Evolutionary conservation across 2,113 vertebrate genomes (phyloP).

Genomic region (Nibea albiflora): DNA sequence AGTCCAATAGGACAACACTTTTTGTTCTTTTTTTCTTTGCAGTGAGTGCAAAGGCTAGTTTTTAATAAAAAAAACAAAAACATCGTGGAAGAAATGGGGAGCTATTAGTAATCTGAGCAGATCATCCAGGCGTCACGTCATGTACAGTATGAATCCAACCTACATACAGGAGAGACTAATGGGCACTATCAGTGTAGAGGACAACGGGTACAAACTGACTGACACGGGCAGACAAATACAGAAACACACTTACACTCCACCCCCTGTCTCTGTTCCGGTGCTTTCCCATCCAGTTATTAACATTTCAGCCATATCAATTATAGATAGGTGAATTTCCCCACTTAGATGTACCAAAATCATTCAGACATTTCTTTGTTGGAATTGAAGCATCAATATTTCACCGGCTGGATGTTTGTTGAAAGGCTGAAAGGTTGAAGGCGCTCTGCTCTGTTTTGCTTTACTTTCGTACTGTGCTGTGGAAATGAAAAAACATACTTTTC

Average conservation of each 20-base stretch:
- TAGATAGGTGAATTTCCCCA: slow-evolving; percentile 71
- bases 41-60: background rate
- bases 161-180: background rate
- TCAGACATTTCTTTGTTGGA: slow-evolving; percentile 78
- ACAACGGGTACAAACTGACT: slow-evolving; percentile 11
- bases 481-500: slow-evolving; percentile 42
- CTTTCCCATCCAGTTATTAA: slow-evolving; percentile 69
- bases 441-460: slow-evolving; percentile 49
- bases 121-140: background rate
- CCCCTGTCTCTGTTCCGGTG: slow-evolving; percentile 37
- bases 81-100: background rate
- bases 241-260: slow-evolving; percentile 34
- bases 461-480: slow-evolving; percentile 27
- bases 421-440: slow-evolving; percentile 62
- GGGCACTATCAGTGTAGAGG: background rate
- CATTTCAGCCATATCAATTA: slow-evolving; percentile 78
- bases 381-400: slow-evolving; percentile 84
- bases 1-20: background rate
- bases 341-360: slow-evolving; percentile 70
- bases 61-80: background rate
- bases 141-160: slow-evolving; percentile 6
- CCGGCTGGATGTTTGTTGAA: slow-evolving; percentile 69
- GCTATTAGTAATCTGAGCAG: background rate
- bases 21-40: background rate
- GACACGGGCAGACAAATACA: background rate